These are phyloP conservation scores for Spisula solida DNA, from an alignment of 2,888 invertebrate species.

Conservation along the genomic window DNA sequence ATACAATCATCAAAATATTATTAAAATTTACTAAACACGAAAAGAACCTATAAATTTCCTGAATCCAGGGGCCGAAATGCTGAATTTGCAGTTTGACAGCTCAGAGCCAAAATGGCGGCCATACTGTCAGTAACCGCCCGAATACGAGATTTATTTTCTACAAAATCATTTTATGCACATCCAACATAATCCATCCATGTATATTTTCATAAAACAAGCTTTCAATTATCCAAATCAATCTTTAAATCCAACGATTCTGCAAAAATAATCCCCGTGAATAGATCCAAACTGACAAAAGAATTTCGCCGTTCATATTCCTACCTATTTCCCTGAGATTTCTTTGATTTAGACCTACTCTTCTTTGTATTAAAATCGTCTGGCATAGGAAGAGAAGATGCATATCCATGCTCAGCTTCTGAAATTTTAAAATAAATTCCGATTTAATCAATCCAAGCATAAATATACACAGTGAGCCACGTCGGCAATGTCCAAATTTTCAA, in stretches of 20 bases:
- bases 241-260: background rate
- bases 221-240: background rate
- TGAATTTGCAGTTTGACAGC: conserved; percentile 60
- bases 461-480: conserved; percentile 35
- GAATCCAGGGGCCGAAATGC: conserved; percentile 33
- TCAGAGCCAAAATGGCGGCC: conserved; percentile 61
- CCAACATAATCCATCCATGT: background rate
- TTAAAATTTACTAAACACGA: background rate
- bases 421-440: conserved; percentile 77
- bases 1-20: background rate
- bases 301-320: conserved; percentile 88
- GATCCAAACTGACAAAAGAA: conserved; percentile 20
- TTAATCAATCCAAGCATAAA: conserved; percentile 27
- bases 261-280: background rate
- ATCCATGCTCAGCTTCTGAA: conserved; percentile 96
- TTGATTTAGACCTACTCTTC: conserved; percentile 89
- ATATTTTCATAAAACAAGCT: background rate
- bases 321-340: conserved; percentile 97
- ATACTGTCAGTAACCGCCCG: background rate
- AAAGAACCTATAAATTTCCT: background rate
- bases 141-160: background rate
- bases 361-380: conserved; percentile 93
- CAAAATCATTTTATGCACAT: background rate
- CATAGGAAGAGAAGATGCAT: conserved; percentile 94
- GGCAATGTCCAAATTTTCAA: conserved; percentile 33